A percentile compares a stretch with the other conserved stretches of the same genome.
Evolutionary conservation across 2,797 vertebrate species (phyloP).

Genomic region (Phoebastria nigripes): DNA sequence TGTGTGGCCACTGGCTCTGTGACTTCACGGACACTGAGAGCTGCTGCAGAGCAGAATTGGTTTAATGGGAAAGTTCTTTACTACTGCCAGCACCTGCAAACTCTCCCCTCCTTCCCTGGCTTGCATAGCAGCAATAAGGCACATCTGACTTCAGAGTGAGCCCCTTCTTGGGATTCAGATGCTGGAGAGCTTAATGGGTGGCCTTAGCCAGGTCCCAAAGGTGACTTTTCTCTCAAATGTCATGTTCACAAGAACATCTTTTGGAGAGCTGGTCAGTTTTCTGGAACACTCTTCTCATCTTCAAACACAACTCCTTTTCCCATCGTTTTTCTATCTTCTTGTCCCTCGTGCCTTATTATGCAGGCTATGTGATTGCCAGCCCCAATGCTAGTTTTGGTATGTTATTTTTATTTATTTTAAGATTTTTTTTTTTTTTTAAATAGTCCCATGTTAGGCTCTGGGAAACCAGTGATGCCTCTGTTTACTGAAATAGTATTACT

Average conservation of each 20-base stretch:
- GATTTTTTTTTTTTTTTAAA: not conserved
- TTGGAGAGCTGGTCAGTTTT: not conserved
- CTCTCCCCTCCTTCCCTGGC: not conserved
- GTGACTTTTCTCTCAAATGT: not conserved
- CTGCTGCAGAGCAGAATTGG: not conserved
- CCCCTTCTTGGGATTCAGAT: not conserved
- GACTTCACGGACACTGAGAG: not conserved
- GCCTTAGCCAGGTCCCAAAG: not conserved
- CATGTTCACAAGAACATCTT: not conserved
- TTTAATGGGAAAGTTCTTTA: not conserved
- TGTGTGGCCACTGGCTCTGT: not conserved
- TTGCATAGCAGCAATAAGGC: not conserved
- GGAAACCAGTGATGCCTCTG: not conserved
- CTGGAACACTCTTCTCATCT: not conserved
- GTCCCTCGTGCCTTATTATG: rapidly evolving
- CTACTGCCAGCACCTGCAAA: not conserved
- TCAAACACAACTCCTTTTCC: not conserved
- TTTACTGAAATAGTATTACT: not conserved
- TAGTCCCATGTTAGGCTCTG: not conserved
- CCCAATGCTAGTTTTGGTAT: not conserved
- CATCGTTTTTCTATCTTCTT: not conserved
- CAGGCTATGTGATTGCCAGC: not conserved
- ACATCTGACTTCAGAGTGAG: not conserved
- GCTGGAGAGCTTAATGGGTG: not conserved
- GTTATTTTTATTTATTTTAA: not conserved